phyloP scores from a whole-genome alignment of 2,797 vertebrate genomes.

The Enteromius afrohamiltoni region DNA sequence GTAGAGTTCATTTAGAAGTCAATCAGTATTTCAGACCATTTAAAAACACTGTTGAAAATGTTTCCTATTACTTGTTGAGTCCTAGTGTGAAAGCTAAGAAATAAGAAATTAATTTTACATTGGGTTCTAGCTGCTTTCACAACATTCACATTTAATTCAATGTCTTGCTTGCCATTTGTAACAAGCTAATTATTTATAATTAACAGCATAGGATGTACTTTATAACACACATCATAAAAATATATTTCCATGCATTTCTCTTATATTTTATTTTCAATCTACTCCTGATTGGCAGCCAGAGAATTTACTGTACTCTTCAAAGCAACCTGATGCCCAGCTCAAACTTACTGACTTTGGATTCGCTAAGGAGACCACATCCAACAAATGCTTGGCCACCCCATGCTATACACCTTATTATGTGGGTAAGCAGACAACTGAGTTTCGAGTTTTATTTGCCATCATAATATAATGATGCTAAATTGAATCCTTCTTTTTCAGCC shows the following conservation, averaged over 20 bases:
- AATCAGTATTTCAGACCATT: neutral
- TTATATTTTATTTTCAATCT: neutral
- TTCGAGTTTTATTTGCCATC: neutral
- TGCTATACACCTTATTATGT: conserved; percentile 92
- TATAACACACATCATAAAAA: neutral
- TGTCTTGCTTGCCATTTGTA: neutral
- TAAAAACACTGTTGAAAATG: neutral
- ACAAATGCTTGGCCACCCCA: conserved; percentile 88
- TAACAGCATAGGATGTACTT: neutral
- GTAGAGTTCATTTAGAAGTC: neutral
- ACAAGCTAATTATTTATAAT: neutral
- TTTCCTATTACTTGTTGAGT: neutral
- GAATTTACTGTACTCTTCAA: conserved; percentile 90
- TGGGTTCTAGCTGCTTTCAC: neutral
- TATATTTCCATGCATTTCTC: neutral
- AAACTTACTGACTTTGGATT: conserved; percentile 93
- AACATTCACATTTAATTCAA: neutral
- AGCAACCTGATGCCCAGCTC: conserved; percentile 82
- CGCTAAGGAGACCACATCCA: conserved; percentile 89
- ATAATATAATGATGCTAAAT: neutral
- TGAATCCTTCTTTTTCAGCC: conserved; percentile 70
- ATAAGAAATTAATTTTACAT: neutral
- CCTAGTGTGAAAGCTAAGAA: neutral
- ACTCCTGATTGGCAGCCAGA: conserved; percentile 78
- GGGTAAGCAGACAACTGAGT: conserved; percentile 74